Evolutionary conservation across 1,140 invertebrate species (phyloP).

Genomic region (Ceratitis capitata): DNA sequence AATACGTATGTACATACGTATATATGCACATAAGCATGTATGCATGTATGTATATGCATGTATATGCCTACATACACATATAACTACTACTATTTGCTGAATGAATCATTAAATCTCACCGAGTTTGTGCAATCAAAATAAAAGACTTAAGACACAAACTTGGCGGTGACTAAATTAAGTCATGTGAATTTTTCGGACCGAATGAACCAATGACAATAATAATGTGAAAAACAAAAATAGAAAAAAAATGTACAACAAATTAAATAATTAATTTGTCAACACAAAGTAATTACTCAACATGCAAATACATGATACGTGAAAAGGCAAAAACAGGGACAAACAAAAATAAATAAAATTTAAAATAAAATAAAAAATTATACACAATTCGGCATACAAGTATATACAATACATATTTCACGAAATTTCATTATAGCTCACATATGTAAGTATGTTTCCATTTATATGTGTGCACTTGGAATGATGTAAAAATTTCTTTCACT

Average conservation of each 20-base stretch:
- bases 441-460: not conserved
- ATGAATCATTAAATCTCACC: conserved; percentile 1
- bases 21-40: not conserved
- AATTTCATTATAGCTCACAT: no score
- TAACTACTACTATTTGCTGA: not conserved
- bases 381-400: no score
- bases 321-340: conserved; percentile 7
- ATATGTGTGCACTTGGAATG: not conserved
- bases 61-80: not conserved
- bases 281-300: conserved; percentile 16
- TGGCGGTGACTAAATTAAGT: conserved; percentile 8
- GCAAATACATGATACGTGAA: not conserved
- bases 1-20: not conserved
- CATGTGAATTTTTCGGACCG: conserved; percentile 1
- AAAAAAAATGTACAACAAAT: not conserved
- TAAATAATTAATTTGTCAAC: conserved; percentile 33
- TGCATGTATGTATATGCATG: not conserved
- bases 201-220: not conserved
- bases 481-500: conserved; percentile 24
- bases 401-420: no score
- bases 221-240: not conserved
- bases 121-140: not conserved
- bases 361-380: no score
- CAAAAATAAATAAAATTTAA: conserved; percentile 16
- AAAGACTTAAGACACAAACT: conserved; percentile 19